Conservation (phyloP, 2,113 vertebrate genomes). For the Neomonachus schauinslandi region DNA sequence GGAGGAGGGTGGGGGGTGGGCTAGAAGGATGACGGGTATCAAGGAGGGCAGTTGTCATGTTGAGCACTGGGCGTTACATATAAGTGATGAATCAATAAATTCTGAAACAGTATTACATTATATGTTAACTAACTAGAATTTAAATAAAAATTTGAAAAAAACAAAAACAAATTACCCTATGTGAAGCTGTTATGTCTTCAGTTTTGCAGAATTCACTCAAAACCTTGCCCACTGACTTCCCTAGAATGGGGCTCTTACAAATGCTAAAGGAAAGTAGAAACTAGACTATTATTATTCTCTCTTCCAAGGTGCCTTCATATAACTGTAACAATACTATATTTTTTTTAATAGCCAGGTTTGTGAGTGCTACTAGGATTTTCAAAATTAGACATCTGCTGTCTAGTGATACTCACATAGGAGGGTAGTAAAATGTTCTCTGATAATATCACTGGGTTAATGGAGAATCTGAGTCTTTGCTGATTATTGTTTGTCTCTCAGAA, state of each 20-base stretch:
- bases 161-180: background rate
- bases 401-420: background rate
- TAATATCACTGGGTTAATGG: background rate
- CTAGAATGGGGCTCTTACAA: background rate
- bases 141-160: background rate
- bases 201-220: background rate
- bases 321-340: background rate
- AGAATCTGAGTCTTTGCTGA: conserved; percentile 3
- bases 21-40: background rate
- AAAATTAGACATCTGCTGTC: conserved; percentile 10
- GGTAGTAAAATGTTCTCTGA: background rate
- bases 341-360: background rate
- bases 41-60: background rate
- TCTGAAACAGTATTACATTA: background rate
- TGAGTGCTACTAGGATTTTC: background rate
- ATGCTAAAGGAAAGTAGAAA: background rate
- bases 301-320: background rate
- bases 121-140: background rate
- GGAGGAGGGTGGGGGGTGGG: background rate
- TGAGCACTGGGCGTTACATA: background rate
- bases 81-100: background rate
- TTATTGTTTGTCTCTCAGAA: background rate
- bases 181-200: background rate
- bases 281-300: background rate
- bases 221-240: background rate